Conservation (phyloP, 1,140 invertebrate genomes). For the Hylyphantes graminicola region DNA sequence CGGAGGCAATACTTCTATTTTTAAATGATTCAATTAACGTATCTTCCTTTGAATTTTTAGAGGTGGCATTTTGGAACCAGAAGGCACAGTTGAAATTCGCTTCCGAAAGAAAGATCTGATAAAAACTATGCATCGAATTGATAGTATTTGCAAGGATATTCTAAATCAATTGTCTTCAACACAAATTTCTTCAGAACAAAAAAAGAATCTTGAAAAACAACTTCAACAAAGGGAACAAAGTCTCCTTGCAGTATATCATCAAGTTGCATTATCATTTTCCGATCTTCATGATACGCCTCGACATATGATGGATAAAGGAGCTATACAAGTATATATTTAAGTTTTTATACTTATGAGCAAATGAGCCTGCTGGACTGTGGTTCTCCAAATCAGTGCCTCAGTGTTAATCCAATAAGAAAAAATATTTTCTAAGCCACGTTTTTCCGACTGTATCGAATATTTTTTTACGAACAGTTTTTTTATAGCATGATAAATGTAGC, state of each 20-base stretch:
- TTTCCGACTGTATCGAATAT: no score
- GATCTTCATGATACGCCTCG: conserved; percentile 98
- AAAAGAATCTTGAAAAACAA: conserved; percentile 76
- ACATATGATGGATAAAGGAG: conserved; percentile 94
- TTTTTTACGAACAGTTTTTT: no score
- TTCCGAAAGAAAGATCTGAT: conserved; percentile 86
- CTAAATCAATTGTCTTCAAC: conserved; percentile 65
- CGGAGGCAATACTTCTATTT: no score
- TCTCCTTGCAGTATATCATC: conserved; percentile 82
- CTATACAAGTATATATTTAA: conserved; percentile 78
- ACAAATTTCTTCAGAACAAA: conserved; percentile 69
- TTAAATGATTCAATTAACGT: not conserved
- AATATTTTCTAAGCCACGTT: no score
- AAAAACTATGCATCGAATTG: conserved; percentile 71
- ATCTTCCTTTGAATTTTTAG: conserved; percentile 67
- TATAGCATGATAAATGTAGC: no score
- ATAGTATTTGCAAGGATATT: conserved; percentile 66
- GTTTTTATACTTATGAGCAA: no score
- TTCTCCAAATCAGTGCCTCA: no score
- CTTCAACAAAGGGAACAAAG: conserved; percentile 80
- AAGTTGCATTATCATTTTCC: conserved; percentile 94
- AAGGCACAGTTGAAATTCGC: conserved; percentile 98
- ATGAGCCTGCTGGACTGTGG: no score
- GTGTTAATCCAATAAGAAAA: no score
- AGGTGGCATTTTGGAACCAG: conserved; percentile 94